Evolutionary conservation across 2,797 vertebrate species (phyloP).

Genomic region (Percopsis omiscomaycus): DNA sequence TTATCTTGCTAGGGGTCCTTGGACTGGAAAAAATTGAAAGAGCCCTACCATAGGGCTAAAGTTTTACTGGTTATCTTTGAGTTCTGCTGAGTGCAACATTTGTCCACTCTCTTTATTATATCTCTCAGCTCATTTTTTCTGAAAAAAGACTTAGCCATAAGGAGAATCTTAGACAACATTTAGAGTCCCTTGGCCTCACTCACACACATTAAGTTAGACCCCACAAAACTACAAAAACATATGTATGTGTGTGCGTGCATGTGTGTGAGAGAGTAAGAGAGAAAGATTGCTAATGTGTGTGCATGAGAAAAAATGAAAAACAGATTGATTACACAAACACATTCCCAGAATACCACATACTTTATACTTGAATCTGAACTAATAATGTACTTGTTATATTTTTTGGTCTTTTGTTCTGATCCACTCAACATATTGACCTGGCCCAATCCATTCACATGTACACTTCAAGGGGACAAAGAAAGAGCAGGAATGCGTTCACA

Average conservation of each 20-base stretch:
- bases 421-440: conserved; percentile 12
- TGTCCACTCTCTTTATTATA: no score
- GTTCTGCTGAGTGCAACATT: no score
- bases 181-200: background rate
- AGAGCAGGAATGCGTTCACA: conserved; percentile 37
- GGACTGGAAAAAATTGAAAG: no score
- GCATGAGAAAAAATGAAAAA: conserved; percentile 37
- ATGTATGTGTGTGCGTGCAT: conserved; percentile 22
- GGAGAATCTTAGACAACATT: no score
- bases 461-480: conserved; percentile 6
- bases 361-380: conserved; percentile 37
- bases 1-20: no score
- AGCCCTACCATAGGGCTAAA: no score
- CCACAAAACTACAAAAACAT: conserved; percentile 45
- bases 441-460: conserved; percentile 17
- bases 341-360: conserved; percentile 8
- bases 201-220: conserved; percentile 18
- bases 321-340: conserved; percentile 36
- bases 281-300: conserved; percentile 2
- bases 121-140: no score
- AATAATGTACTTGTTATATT: background rate
- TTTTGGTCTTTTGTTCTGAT: conserved; percentile 21
- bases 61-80: no score
- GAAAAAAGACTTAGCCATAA: no score
- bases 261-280: background rate